A percentile compares a stretch with the other conserved stretches of the same genome.
Evolutionary conservation across 2,797 vertebrate genomes (phyloP).

Genomic region (Sylvilagus floridanus): DNA sequence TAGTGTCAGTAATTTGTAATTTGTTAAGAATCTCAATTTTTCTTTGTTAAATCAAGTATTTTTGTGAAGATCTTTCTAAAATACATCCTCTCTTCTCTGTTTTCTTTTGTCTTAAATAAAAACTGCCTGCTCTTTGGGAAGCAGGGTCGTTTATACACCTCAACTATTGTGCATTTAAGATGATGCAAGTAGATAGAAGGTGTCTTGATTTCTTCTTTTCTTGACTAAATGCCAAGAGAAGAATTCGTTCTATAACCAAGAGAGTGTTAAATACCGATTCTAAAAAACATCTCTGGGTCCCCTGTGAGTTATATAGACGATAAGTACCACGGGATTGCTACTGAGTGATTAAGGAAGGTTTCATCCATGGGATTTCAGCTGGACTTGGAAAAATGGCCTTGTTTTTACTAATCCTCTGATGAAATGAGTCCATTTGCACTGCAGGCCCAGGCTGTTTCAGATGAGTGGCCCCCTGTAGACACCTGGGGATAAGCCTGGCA

Average conservation of each 20-base stretch:
- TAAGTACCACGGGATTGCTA: slow-evolving; percentile 13
- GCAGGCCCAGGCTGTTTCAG: slow-evolving; percentile 9
- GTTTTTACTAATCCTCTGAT: slow-evolving; percentile 36
- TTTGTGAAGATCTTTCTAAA: slow-evolving; percentile 29
- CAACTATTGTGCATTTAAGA: background rate
- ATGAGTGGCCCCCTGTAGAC: background rate
- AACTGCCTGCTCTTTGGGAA: background rate
- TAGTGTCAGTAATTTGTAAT: background rate
- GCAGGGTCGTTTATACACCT: background rate
- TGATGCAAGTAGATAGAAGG: background rate
- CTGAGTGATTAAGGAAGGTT: slow-evolving; percentile 52
- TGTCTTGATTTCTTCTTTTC: background rate
- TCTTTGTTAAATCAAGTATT: background rate
- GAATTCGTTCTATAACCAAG: slow-evolving; percentile 8
- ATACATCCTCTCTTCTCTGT: background rate
- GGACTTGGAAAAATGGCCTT: slow-evolving; percentile 35
- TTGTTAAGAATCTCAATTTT: background rate
- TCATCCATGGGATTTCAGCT: slow-evolving; percentile 23
- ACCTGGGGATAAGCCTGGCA: background rate
- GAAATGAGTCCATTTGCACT: slow-evolving; percentile 8
- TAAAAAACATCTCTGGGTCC: background rate
- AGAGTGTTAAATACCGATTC: slow-evolving; percentile 44
- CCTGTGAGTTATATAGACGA: slow-evolving; percentile 41
- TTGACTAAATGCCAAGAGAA: background rate
- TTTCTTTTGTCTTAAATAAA: background rate